Evolutionary conservation across 2,888 invertebrate species (phyloP), one percentile per base, ranked within the genome.

Genomic region (Pachydiplax longipennis): DNA sequence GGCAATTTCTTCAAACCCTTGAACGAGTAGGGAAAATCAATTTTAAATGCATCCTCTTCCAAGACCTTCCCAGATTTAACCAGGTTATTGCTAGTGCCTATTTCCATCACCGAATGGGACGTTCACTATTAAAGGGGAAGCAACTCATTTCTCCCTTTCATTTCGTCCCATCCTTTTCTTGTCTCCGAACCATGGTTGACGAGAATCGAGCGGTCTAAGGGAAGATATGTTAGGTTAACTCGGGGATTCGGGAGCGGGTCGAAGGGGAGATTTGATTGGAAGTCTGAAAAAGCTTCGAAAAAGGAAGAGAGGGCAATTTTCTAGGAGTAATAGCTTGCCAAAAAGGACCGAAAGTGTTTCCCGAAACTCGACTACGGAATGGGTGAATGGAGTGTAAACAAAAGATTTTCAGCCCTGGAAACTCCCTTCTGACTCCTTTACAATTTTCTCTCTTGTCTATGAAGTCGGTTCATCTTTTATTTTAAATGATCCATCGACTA

Each of bases 261-360:
- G 83, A 22, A 18, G 83, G 83, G 58, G 83, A 83, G 58, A 83
- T 83, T 58, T 83, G 83, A 83, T 83, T 83, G 83, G 83, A 35
- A 22, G 58, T 18, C 58, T 53, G 58, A 22, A 53, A 83, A 83
- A 35, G 83, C 83, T 61, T 83, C 83, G 44, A 35, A 83, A 53
- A 12, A 53, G 53, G 31, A 83, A 83, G 53, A 58, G 83, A 31
- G 35, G 58, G 83, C 58, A 53, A 83, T 83, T 83, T 83, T 83
- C 83, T 83, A 61, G 58, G 83, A 83, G 58, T 83, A 83, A 83
- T 58, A 31, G 83, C 58, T 35, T 22, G 31, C 3, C 25, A 83
- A 25, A 6, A 18, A 58, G 58, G 35, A 22, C 6, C 53, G 22
- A 35, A 58, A 37, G 83, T 8, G 35, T 35, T 13, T 58, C 58